These are phyloP conservation scores for Calliopsis andreniformis DNA, from an alignment of 1,140 invertebrate species.

Conservation along the genomic window DNA sequence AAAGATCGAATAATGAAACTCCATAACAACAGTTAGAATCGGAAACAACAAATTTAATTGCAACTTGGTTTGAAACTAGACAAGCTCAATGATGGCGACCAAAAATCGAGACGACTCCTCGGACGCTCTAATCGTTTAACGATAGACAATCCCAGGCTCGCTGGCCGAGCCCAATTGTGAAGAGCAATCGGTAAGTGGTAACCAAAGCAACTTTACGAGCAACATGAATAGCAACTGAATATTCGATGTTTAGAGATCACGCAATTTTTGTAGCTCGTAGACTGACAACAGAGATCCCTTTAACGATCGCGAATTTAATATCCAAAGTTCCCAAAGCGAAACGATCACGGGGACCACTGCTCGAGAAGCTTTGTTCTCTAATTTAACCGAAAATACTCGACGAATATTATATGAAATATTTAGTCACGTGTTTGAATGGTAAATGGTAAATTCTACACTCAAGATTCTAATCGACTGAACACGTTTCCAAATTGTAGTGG, in stretches of 20 bases:
- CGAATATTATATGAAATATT: too few species aligned
- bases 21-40: too few species aligned
- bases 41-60: not conserved
- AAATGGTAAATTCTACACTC: not conserved
- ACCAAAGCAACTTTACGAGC: constrained; percentile 41
- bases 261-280: constrained; percentile 73
- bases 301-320: constrained; percentile 49
- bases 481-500: not conserved
- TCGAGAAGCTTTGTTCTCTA: not conserved
- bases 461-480: not conserved
- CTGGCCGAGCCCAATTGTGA: constrained; percentile 68
- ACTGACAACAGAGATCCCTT: constrained; percentile 53
- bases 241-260: constrained; percentile 69
- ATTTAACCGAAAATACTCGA: not conserved
- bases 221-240: constrained; percentile 48
- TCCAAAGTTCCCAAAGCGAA: not conserved
- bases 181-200: constrained; percentile 34
- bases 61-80: not conserved
- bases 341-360: not conserved
- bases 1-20: not conserved
- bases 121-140: constrained; percentile 43
- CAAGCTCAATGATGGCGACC: not conserved
- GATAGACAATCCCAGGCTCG: constrained; percentile 58
- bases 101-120: constrained; percentile 16
- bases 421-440: not conserved